These are phyloP conservation scores for Scaptomyza hsui DNA, from an alignment of 1,140 invertebrate species.

Conservation along the genomic window DNA sequence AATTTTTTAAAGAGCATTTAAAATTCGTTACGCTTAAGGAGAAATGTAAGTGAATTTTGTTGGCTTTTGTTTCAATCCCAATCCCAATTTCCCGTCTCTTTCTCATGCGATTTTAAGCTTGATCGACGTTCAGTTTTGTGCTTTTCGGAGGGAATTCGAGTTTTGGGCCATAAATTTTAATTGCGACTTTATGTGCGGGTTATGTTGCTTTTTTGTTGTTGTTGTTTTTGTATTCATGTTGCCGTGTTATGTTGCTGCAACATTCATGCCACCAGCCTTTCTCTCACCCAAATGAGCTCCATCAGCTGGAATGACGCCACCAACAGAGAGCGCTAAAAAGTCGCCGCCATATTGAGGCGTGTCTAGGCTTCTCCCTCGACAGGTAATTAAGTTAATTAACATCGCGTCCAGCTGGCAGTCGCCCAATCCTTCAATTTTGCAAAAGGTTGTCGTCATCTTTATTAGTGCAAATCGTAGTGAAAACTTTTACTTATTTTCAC, in stretches of 20 bases:
- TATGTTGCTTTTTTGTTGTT: constrained; percentile 10
- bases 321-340: not conserved
- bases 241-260: constrained; percentile 48
- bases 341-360: constrained; percentile 24
- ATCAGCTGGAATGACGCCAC: constrained; percentile 53
- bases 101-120: constrained; percentile 29
- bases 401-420: constrained; percentile 8
- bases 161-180: constrained; percentile 55
- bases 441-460: constrained; percentile 41
- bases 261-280: constrained; percentile 33
- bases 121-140: constrained; percentile 42
- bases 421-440: constrained; percentile 37
- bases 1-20: too few species aligned
- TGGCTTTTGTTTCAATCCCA: too few species aligned
- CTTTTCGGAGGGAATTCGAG: constrained; percentile 43
- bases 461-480: constrained; percentile 19
- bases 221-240: constrained; percentile 24
- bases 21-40: too few species aligned
- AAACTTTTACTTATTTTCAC: constrained; percentile 18
- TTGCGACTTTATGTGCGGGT: constrained; percentile 41
- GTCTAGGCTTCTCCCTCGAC: constrained; percentile 19
- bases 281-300: constrained; percentile 31
- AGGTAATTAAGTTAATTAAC: constrained; percentile 59
- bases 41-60: too few species aligned
- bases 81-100: not conserved